Conservation (phyloP, 2,797 vertebrate species). For the Phataginus tricuspis region DNA sequence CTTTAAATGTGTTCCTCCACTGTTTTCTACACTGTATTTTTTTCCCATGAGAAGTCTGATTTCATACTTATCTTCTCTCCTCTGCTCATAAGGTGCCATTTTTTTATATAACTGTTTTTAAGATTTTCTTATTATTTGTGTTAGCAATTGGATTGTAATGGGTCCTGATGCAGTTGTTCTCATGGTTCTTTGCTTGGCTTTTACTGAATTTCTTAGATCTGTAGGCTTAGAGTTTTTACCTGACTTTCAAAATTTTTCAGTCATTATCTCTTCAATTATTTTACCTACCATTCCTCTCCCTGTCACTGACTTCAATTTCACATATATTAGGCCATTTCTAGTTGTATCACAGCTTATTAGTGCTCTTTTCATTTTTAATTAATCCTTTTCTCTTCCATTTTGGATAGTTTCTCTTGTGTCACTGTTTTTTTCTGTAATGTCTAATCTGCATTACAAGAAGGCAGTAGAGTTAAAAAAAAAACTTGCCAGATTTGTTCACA, state of each 20-base stretch:
- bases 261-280: not conserved
- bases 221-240: not conserved
- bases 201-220: not conserved
- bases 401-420: not conserved
- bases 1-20: not conserved
- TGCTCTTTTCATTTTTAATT: not conserved
- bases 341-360: not conserved
- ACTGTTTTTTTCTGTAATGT: not conserved
- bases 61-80: not conserved
- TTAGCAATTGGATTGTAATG: not conserved
- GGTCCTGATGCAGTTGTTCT: not conserved
- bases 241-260: not conserved
- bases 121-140: not conserved
- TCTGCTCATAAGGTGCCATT: not conserved
- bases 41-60: not conserved
- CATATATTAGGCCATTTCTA: not conserved
- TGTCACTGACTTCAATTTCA: not conserved
- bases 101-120: not conserved
- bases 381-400: not conserved
- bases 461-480: not conserved
- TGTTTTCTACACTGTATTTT: not conserved
- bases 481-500: not conserved
- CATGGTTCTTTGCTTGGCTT: not conserved
- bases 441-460: not conserved
- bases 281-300: not conserved